Base-by-base conservation (phyloP, 2,113 vertebrate species). In the Nerophis lumbriciformis region DNA sequence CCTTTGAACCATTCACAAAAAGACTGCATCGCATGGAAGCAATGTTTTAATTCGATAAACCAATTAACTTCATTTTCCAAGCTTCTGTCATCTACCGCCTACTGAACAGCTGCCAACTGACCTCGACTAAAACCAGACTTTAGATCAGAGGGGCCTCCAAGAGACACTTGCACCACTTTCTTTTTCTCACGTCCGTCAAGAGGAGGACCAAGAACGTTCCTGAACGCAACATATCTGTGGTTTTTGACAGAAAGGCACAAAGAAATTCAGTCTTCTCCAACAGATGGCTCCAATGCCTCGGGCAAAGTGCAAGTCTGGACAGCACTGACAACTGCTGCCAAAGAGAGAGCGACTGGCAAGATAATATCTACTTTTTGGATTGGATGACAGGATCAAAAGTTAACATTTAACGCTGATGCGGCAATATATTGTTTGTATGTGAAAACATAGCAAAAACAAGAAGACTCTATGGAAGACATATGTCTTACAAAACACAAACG, bases 221-320 rank as follows among this genome's bases (percentile, higher is more conserved):
- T 52, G 66, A 63, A 63, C 48, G 48, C 59, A 52, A 37, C 71
- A 59, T 54, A 69, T 76, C 55, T 50, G 54, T 60, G 51, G 70
- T 42, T 68, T 38, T 63, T 28, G 54, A 71, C 52, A 73, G 73
- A 73, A 50, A 6, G 58, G 55, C 59, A 79, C 28, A 51, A 65
- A 70, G 66, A 65, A 49, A 63, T 68, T 61, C 61, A 55, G 72
- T 64, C 72, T 79, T 57, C 38, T 75, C 37, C 62, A 44, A 80
- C 83, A 87, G 85, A 88, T 87, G 82, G 82, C 72, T 65, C 69
- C 75, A 72, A 64, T 19, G 77, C 87, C 76, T 68, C 9, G 4
- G 77, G 87, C 77, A 77, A 72, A 79, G 75, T 80, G 65, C 75
- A 59, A 77, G 73, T 79, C 73, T 83, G 78, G 81, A 85, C 77